Evolutionary conservation across 2,797 vertebrate species (phyloP).

Genomic region (Schizopygopsis pylzovi): DNA sequence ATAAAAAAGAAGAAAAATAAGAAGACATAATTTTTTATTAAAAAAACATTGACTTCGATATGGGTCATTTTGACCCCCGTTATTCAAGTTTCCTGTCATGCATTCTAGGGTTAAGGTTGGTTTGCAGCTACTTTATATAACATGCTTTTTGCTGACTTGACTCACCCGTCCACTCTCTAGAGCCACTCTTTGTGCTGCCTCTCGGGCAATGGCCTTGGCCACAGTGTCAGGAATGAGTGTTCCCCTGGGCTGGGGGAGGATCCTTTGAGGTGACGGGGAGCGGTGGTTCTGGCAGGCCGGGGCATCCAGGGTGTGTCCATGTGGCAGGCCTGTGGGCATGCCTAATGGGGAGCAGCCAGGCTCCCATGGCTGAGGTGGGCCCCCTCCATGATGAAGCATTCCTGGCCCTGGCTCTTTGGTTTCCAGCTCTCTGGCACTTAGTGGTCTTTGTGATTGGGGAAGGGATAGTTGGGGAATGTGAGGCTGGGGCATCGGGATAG

Average conservation of each 20-base stretch:
- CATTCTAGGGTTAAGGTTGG: constrained; percentile 31
- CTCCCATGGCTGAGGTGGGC: constrained; percentile 87
- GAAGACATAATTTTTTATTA: not conserved
- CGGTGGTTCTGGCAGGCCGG: constrained; percentile 81
- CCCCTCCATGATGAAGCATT: constrained; percentile 73
- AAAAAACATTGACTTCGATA: not conserved
- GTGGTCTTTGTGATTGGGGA: constrained; percentile 88
- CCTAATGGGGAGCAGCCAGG: constrained; percentile 74
- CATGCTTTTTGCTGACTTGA: constrained; percentile 20
- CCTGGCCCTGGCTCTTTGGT: constrained; percentile 88
- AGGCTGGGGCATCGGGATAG: constrained; percentile 79
- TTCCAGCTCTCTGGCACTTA: constrained; percentile 91
- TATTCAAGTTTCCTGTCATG: constrained; percentile 20
- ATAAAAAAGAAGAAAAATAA: not conserved
- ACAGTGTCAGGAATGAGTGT: constrained; percentile 87
- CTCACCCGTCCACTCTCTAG: constrained; percentile 90
- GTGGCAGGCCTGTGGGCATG: constrained; percentile 72
- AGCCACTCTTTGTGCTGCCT: constrained; percentile 91
- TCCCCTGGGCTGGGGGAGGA: constrained; percentile 93
- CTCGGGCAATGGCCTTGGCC: constrained; percentile 96
- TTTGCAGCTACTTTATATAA: not conserved
- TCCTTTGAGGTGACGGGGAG: constrained; percentile 92
- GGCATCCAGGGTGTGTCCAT: constrained; percentile 85
- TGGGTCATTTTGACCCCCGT: not conserved
- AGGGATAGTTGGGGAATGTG: constrained; percentile 79